A percentile compares a stretch with the other conserved stretches of the same genome.
phyloP scores from a whole-genome alignment of 2,888 invertebrate genomes.

The Mimas tiliae region DNA sequence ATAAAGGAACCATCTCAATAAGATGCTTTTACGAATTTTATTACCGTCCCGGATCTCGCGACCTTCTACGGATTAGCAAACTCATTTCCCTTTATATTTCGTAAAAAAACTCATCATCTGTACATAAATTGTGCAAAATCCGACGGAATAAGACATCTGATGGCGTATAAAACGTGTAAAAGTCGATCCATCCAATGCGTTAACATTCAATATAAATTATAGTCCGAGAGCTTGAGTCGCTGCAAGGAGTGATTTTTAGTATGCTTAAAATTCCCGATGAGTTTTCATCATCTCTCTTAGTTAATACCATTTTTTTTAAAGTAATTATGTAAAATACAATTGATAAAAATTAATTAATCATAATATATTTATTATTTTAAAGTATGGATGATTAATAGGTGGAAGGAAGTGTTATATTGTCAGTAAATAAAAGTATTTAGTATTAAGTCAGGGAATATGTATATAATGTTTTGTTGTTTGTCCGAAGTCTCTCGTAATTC shows the following conservation, averaged over 20 bases:
- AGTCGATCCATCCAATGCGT: conserved; percentile 24
- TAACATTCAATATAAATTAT: conserved; percentile 39
- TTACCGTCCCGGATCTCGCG: neutral
- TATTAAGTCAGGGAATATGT: too few relatives aligned
- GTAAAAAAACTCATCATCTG: conserved; percentile 10
- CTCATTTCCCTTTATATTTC: conserved; percentile 11
- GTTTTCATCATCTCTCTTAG: neutral
- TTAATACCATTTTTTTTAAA: too few relatives aligned
- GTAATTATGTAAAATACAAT: too few relatives aligned
- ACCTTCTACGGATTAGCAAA: neutral
- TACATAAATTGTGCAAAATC: conserved; percentile 10
- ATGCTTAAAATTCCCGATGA: neutral
- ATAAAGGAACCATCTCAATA: neutral
- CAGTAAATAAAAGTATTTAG: too few relatives aligned
- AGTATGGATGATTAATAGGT: too few relatives aligned
- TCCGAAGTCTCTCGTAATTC: too few relatives aligned
- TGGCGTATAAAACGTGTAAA: conserved; percentile 5
- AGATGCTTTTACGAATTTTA: neutral
- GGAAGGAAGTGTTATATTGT: too few relatives aligned
- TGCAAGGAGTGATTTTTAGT: neutral
- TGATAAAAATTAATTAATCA: too few relatives aligned
- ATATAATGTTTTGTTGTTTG: too few relatives aligned
- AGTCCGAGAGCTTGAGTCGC: neutral
- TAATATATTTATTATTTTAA: too few relatives aligned
- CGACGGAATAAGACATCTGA: conserved; percentile 15